Evolutionary conservation across 1,140 invertebrate genomes (phyloP), one percentile per base, ranked within the genome.

Genomic region (Ceratosolen fusciceps): DNA sequence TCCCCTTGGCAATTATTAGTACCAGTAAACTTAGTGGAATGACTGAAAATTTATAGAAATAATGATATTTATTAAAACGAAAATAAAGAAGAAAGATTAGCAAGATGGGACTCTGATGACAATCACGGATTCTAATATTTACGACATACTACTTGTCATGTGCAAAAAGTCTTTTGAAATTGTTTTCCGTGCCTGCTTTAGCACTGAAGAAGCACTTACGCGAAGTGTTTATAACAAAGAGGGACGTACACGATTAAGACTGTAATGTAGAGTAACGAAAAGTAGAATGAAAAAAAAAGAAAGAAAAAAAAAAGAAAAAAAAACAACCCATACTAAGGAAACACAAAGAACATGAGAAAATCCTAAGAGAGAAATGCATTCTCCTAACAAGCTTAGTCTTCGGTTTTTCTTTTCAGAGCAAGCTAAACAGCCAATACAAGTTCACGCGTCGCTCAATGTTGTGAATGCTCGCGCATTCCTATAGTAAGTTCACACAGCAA

Each of bases 331-430:
- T 68, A 31, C 5, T 24, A 62, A 78, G n/a, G 49, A 60, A 70
- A 43, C 19, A 56, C 65, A 43, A 70, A 37, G 16, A 71, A 72
- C n/a, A n/a, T n/a, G n/a, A n/a, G n/a, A n/a, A n/a, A n/a, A n/a
- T n/a, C n/a, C n/a, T n/a, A 79, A 9, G 43, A 52, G 70, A 76
- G 68, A 81, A 83, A 82, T 79, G 56, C 71, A 74, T 70, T 37
- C n/a, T 47, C 10, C n/a, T 60, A 62, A 60, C 68, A 60, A 72
- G 37, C 39, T 73, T 73, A 43, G n/a, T n/a, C n/a, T n/a, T n/a
- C n/a, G n/a, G n/a, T n/a, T 65, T 39, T 34, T 8, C 47, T 56
- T 12, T 79, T n/a, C 62, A 54, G 26, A 65, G 77, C 47, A 65
- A 79, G 56, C 49, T 19, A 5, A 60, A 71, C 74, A 16, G n/a